Evolutionary conservation across 2,797 vertebrate genomes (phyloP).

Genomic region (Centroberyx gerrardi): DNA sequence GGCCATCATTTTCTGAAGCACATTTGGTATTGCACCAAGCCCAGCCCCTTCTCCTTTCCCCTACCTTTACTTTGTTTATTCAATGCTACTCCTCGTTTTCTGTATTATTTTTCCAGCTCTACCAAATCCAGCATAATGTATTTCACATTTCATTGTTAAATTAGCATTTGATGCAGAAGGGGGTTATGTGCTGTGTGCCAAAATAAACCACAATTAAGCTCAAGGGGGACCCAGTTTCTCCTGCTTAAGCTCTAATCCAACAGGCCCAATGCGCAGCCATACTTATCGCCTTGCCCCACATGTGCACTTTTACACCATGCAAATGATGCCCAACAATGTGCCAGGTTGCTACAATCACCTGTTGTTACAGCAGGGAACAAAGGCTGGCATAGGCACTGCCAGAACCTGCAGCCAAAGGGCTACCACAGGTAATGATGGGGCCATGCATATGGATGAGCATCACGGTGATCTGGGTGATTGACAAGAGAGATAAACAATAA

Average conservation of each 20-base stretch:
- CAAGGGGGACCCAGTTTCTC: slow-evolving; percentile 73
- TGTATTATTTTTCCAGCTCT: slow-evolving; percentile 60
- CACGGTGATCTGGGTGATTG: slow-evolving; percentile 81
- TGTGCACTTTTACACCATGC: slow-evolving; percentile 82
- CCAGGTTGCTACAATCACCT: slow-evolving; percentile 81
- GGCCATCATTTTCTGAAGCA: slow-evolving; percentile 65
- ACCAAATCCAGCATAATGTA: slow-evolving; percentile 76
- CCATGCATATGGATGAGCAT: slow-evolving; percentile 85
- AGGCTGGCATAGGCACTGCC: slow-evolving; percentile 70
- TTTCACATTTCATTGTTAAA: slow-evolving; percentile 79
- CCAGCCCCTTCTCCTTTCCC: slow-evolving; percentile 18
- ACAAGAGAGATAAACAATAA: slow-evolving; percentile 89
- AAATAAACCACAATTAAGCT: slow-evolving; percentile 84
- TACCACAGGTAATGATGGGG: slow-evolving; percentile 76
- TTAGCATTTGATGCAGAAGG: slow-evolving; percentile 81
- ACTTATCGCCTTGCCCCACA: slow-evolving; percentile 84
- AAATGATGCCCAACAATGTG: slow-evolving; percentile 78
- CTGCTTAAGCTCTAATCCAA: slow-evolving; percentile 79
- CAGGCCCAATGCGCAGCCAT: slow-evolving; percentile 62
- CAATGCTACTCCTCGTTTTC: slow-evolving; percentile 48
- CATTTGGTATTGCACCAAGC: slow-evolving; percentile 58
- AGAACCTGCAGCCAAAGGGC: slow-evolving; percentile 78
- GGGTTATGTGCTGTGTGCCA: slow-evolving; percentile 68
- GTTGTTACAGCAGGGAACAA: slow-evolving; percentile 83
- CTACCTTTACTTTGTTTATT: slow-evolving; percentile 68